Conservation (phyloP, 2,888 invertebrate genomes). For the Helleia helle region DNA sequence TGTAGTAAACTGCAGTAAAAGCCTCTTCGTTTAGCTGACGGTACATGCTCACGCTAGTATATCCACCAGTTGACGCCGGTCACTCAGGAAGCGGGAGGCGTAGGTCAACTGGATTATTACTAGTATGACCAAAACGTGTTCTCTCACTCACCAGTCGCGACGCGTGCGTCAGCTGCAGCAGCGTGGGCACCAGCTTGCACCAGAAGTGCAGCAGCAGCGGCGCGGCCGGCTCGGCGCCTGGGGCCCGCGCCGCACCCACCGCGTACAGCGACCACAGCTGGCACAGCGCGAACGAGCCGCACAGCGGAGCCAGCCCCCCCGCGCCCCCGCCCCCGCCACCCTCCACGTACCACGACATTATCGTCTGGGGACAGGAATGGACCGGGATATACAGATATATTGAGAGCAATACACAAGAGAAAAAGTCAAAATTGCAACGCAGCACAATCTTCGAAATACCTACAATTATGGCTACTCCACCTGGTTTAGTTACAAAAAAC, state of each 20-base stretch:
- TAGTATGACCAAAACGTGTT: too few species aligned
- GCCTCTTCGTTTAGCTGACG: too few species aligned
- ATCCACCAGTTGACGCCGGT: too few species aligned
- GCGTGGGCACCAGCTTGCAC: conserved; percentile 97
- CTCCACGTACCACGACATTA: conserved; percentile 97
- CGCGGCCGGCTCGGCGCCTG: conserved; percentile 57
- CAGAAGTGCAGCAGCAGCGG: conserved; percentile 96
- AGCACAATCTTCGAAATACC: not conserved
- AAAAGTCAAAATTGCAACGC: not conserved
- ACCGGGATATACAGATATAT: too few species aligned
- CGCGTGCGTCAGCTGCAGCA: conserved; percentile 86
- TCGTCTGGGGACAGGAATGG: conserved; percentile 73
- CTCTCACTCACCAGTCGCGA: conserved; percentile 91
- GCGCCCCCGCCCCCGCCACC: conserved; percentile 78
- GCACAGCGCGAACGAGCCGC: conserved; percentile 97
- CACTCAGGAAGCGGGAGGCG: too few species aligned
- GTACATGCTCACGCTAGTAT: too few species aligned
- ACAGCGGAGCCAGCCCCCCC: conserved; percentile 95
- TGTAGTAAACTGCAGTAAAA: too few species aligned
- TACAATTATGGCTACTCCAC: not conserved
- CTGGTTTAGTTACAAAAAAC: too few species aligned
- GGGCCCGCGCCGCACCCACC: conserved; percentile 86
- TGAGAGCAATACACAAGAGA: not conserved
- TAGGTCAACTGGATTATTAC: too few species aligned
- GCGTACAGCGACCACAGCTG: conserved; percentile 99